phyloP scores from a whole-genome alignment of 2,888 invertebrate genomes.

The Drosophila mercatorum region DNA sequence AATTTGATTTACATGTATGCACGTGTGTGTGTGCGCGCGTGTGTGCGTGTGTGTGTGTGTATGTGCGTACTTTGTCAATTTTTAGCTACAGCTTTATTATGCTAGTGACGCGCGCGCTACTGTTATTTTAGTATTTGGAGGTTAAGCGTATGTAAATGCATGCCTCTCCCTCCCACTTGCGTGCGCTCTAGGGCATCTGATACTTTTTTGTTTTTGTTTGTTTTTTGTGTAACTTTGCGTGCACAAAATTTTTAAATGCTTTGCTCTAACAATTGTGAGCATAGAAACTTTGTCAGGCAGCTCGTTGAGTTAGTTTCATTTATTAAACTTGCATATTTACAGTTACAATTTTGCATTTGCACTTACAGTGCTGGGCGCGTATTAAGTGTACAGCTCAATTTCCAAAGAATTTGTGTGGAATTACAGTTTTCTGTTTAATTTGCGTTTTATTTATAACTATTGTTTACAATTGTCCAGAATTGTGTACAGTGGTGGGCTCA shows the following conservation, averaged over 20 bases:
- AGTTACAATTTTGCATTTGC: background rate
- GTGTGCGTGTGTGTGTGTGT: background rate
- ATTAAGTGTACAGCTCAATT: background rate
- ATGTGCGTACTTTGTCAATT: conserved; percentile 28
- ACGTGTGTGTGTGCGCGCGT: background rate
- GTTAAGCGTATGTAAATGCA: conserved; percentile 48
- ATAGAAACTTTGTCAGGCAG: conserved; percentile 1
- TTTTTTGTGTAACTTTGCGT: conserved; percentile 69
- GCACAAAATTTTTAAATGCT: conserved; percentile 48
- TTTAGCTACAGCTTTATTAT: conserved; percentile 56
- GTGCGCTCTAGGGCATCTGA: conserved; percentile 27
- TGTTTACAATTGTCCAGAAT: background rate
- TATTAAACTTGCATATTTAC: background rate
- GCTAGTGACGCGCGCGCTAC: conserved; percentile 45
- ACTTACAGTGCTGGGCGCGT: background rate
- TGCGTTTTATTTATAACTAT: background rate
- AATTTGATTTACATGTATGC: conserved; percentile 2
- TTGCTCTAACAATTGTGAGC: background rate
- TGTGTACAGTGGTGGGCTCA: background rate
- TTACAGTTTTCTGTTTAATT: background rate
- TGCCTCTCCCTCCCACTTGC: conserved; percentile 20
- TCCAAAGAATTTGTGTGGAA: background rate
- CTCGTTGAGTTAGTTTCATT: background rate
- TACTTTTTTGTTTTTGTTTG: conserved; percentile 9
- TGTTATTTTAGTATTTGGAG: conserved; percentile 63